Evolutionary conservation across 2,888 invertebrate species (phyloP).

Genomic region (Macrosiphum euphorbiae): DNA sequence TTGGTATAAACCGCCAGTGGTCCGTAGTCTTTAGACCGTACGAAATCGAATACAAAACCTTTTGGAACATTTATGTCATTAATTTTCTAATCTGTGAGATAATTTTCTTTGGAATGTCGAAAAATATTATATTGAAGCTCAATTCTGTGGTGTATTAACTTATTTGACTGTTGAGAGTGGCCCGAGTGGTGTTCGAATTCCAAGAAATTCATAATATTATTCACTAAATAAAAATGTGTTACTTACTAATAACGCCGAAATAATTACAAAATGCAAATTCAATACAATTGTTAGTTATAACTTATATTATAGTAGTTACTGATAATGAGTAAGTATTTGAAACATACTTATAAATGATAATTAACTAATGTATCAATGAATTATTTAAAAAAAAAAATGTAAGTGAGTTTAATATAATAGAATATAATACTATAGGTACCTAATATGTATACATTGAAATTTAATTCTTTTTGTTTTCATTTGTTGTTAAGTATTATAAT

Average conservation of each 20-base stretch:
- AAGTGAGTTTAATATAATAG: not conserved
- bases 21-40: not conserved
- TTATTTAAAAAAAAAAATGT: not conserved
- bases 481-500: not conserved
- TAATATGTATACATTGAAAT: not conserved
- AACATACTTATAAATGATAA: not conserved
- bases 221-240: not conserved
- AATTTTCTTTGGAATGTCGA: not conserved
- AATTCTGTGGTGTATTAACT: not conserved
- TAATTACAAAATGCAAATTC: not conserved
- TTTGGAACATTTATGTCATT: conserved; percentile 4
- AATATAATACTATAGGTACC: not conserved
- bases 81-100: conserved; percentile 20
- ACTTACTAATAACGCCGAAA: not conserved
- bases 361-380: not conserved
- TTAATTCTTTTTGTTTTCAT: not conserved
- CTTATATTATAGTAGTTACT: not conserved
- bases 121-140: not conserved
- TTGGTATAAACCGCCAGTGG: not conserved
- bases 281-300: not conserved
- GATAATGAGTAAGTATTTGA: not conserved
- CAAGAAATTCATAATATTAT: not conserved
- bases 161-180: not conserved
- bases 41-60: not conserved
- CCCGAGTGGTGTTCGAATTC: not conserved